phyloP scores from a whole-genome alignment of 2,888 invertebrate species.

The Drosophila meridionalis region DNA sequence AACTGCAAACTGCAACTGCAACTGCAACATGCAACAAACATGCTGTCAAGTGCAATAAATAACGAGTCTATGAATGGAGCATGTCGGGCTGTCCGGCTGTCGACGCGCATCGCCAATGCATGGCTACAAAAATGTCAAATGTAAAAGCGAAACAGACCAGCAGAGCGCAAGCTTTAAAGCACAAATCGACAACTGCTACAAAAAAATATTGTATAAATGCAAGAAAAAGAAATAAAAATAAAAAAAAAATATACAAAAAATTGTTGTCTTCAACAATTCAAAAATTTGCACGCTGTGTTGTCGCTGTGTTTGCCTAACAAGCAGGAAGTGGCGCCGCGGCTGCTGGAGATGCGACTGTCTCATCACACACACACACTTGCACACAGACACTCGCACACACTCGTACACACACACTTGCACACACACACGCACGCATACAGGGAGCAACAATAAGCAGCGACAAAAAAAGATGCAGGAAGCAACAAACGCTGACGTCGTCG shows the following conservation, averaged over 20 bases:
- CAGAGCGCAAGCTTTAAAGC: conserved; percentile 34
- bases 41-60: conserved; percentile 69
- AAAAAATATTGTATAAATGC: conserved; percentile 14
- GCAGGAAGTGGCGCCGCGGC: conserved; percentile 71
- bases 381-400: conserved; percentile 13
- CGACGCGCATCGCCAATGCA: conserved; percentile 29
- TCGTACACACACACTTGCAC: conserved; percentile 22
- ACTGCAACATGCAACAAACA: conserved; percentile 52
- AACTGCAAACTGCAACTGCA: conserved; percentile 18
- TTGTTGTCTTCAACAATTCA: conserved; percentile 56
- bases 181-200: background rate
- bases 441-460: conserved; percentile 57
- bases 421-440: conserved; percentile 17
- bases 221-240: conserved; percentile 29
- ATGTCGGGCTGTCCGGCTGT: conserved; percentile 37
- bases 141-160: conserved; percentile 63
- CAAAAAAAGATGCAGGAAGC: conserved; percentile 78
- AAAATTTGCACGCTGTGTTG: conserved; percentile 57
- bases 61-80: conserved; percentile 61
- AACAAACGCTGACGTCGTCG: conserved; percentile 51
- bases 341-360: conserved; percentile 63
- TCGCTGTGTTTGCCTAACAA: conserved; percentile 73
- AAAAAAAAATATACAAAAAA: conserved; percentile 34
- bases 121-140: conserved; percentile 75
- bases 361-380: conserved; percentile 39